Evolutionary conservation across 2,797 vertebrate species (phyloP).

Genomic region (Dicrostonyx torquatus): DNA sequence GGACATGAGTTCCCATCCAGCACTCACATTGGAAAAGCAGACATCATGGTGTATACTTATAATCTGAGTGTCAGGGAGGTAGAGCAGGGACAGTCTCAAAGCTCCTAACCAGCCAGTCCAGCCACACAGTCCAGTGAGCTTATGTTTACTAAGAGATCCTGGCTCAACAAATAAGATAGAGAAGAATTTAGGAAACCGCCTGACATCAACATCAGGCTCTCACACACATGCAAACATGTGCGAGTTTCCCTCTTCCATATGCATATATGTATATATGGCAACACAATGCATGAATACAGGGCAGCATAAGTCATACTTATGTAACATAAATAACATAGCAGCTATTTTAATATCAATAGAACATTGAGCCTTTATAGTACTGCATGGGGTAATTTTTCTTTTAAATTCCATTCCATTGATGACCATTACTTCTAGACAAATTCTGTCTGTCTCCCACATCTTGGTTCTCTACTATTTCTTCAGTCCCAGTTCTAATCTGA

Average conservation of each 20-base stretch:
- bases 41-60: neutral
- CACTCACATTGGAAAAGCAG: neutral
- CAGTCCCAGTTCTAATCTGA: neutral
- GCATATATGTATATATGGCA: neutral
- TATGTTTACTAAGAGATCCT: neutral
- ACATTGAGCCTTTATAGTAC: neutral
- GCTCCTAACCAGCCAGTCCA: no score
- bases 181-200: neutral
- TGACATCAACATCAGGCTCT: neutral
- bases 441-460: neutral
- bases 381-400: neutral
- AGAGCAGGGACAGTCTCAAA: neutral
- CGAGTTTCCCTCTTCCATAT: no score
- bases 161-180: neutral
- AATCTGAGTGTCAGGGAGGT: neutral
- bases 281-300: neutral
- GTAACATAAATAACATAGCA: neutral
- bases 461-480: neutral
- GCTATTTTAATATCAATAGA: neutral
- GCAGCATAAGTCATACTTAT: neutral
- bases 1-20: neutral
- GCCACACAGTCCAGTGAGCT: no score
- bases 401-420: neutral
- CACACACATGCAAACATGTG: neutral
- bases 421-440: neutral